Base-by-base conservation (phyloP, 2,113 vertebrate species). In the Gymnogyps californianus region DNA sequence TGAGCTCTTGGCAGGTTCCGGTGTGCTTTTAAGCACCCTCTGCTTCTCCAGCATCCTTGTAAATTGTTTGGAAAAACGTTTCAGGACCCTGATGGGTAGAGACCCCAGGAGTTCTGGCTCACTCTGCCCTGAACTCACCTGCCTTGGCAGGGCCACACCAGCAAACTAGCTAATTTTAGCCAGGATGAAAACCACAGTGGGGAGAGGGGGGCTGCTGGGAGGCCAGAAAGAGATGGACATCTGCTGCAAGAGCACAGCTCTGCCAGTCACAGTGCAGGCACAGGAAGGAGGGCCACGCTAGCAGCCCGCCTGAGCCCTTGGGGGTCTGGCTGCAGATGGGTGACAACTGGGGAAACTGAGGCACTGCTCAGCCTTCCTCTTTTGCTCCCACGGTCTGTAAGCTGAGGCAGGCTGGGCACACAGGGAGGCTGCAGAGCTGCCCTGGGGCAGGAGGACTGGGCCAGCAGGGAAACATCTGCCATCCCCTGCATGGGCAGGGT, bases 1-100 rank as follows among this genome's bases (percentile, higher is more conserved):
- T 61, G 54, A 90, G 93, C 76, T 92, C 66, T 74, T 96, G 91
- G 93, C 89, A 74, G 47, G 19, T 22, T 62, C 19, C 46, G 66
- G 19, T 17, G 16, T 72, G 71, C 62, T 93, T 80, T 90, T 49
- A 83, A 90, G 31, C 40, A 29, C 54, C 54, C 47, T 40, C 67
- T 65, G 79, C 70, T 92, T 85, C 66, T 64, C 85, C 75, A 38
- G 52, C 55, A 78, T 83, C 86, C 83, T 91, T 61, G 44, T 61
- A 89, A 90, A 89, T 59, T 8, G 71, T n/a, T 93, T 81, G 83
- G 94, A 19, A 92, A 86, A 94, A 7, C 0, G 4, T 31, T 76
- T 79, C 5, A 1, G 32, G 82, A 34, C 6, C 20, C 34, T 32
- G 76, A 91, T 59, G 55, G 80, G 76, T 83, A 86, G 40, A 94